A percentile compares a stretch with the other conserved stretches of the same genome.
Evolutionary conservation across 2,797 vertebrate genomes (phyloP).

Genomic region (Alcedo quadribrachys): DNA sequence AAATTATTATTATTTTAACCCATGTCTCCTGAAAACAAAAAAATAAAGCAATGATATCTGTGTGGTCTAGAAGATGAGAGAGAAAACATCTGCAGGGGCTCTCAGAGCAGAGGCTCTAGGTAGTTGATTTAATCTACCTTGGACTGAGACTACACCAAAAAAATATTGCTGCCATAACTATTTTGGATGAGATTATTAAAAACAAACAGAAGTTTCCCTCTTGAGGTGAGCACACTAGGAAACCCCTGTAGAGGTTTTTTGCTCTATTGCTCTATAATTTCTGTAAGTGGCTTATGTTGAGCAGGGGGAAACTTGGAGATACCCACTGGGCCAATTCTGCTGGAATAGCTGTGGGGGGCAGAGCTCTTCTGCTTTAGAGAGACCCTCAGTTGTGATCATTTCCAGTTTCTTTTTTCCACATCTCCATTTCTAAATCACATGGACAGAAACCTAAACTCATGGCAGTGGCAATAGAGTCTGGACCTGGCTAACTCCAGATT

Average conservation of each 20-base stretch:
- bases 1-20: not conserved
- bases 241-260: not conserved
- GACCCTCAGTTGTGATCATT: not conserved
- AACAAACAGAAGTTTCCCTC: not conserved
- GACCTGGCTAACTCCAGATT: not conserved
- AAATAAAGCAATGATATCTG: not conserved
- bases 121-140: not conserved
- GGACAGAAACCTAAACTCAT: not conserved
- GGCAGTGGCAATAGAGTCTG: not conserved
- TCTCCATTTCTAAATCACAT: not conserved
- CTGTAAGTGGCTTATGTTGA: not conserved
- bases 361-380: not conserved
- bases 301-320: not conserved
- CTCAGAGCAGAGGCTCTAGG: not conserved
- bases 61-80: not conserved
- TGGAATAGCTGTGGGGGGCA: not conserved
- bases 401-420: not conserved
- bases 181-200: not conserved
- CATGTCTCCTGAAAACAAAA: not conserved
- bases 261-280: not conserved
- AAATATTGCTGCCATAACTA: not conserved
- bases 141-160: not conserved
- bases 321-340: not conserved
- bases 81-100: not conserved
- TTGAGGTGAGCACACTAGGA: not conserved